Conservation (phyloP, 2,113 vertebrate species). For the Coturnix japonica region DNA sequence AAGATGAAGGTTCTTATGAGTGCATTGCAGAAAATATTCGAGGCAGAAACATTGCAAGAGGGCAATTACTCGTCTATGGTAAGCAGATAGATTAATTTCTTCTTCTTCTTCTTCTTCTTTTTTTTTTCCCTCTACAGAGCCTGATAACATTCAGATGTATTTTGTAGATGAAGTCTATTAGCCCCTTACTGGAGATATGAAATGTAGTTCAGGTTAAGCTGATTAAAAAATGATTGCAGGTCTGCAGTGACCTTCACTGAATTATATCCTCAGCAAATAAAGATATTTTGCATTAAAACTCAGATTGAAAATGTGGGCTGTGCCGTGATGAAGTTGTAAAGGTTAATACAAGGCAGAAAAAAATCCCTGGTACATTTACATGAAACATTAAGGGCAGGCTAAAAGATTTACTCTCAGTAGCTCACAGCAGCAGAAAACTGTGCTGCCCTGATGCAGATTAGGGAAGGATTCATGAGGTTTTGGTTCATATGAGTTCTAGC, state of each 20-base stretch:
- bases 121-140: not conserved
- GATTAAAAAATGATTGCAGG: not conserved
- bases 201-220: not conserved
- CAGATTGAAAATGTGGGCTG: not conserved
- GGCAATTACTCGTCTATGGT: conserved; percentile 88
- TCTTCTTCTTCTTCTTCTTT: not conserved
- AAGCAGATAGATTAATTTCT: conserved; percentile 44
- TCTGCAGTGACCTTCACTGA: conserved; percentile 1
- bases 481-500: not conserved
- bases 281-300: not conserved
- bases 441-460: not conserved
- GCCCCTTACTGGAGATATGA: not conserved
- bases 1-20: conserved; percentile 88
- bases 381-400: not conserved
- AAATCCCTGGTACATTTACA: not conserved
- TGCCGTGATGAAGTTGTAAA: not conserved
- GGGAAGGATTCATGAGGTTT: not conserved
- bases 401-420: not conserved
- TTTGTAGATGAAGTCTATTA: not conserved
- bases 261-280: not conserved
- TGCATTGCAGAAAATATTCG: conserved; percentile 84
- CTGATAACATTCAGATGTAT: not conserved
- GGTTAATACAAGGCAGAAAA: not conserved
- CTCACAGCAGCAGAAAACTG: not conserved
- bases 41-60: conserved; percentile 83